phyloP scores from a whole-genome alignment of 2,888 invertebrate species.

The Nomada ruficornis region DNA sequence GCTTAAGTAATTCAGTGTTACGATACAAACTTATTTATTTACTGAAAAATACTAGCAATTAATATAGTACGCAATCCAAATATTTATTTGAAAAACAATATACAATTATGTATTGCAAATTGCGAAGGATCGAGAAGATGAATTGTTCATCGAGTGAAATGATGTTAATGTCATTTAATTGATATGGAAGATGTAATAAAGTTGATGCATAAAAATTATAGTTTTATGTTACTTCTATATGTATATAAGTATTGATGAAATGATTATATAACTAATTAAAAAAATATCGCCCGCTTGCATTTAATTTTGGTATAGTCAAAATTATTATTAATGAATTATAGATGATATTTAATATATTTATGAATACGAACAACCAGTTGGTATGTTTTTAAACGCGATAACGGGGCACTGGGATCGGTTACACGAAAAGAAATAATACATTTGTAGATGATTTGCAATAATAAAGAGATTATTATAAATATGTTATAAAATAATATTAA shows the following conservation, averaged over 20 bases:
- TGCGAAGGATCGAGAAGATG: conserved; percentile 16
- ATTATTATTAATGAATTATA: conserved; percentile 2
- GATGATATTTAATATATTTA: not conserved
- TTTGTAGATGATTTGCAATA: conserved; percentile 68
- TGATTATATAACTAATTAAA: not conserved
- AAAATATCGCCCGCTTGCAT: not conserved
- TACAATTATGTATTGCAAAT: conserved; percentile 1
- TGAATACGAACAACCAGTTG: conserved; percentile 48
- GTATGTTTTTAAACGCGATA: conserved; percentile 32
- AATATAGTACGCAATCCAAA: not conserved
- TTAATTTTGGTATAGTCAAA: not conserved
- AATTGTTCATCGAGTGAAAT: conserved; percentile 23
- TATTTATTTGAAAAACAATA: conserved; percentile 8
- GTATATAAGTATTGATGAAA: not conserved
- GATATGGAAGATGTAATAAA: conserved; percentile 19
- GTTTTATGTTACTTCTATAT: conserved; percentile 2
- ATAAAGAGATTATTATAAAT: conserved; percentile 64
- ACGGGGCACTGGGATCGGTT: conserved; percentile 53
- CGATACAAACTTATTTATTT: conserved; percentile 15
- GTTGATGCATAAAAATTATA: conserved; percentile 10
- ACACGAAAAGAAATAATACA: conserved; percentile 36
- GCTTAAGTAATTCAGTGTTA: conserved; percentile 22
- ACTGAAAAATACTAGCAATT: conserved; percentile 12
- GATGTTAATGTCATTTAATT: conserved; percentile 18
- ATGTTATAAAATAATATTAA: conserved; percentile 44